Evolutionary conservation across 2,888 invertebrate genomes (phyloP).

Genomic region (Romanomermis culicivorax): DNA sequence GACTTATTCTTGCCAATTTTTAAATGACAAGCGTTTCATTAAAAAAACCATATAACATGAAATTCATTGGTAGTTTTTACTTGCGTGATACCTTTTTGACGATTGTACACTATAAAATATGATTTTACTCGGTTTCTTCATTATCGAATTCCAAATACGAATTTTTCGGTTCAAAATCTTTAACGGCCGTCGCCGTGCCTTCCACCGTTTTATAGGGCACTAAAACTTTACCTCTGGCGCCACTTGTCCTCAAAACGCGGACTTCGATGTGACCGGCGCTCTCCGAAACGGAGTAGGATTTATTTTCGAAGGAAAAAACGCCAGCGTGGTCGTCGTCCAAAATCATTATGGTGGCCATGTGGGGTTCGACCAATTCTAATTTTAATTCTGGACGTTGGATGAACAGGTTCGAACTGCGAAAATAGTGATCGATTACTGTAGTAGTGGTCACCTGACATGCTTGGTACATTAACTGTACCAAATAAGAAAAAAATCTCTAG

Average conservation of each 20-base stretch:
- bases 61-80: too few species aligned
- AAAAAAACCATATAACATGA: too few species aligned
- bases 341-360: conserved; percentile 84
- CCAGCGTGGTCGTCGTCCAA: conserved; percentile 97
- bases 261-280: conserved; percentile 65
- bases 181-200: conserved; percentile 50
- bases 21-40: too few species aligned
- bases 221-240: conserved; percentile 71
- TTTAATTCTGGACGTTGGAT: too few species aligned
- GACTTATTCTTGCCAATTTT: too few species aligned
- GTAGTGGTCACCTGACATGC: not conserved
- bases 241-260: conserved; percentile 59
- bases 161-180: conserved; percentile 55
- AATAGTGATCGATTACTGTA: not conserved
- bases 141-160: conserved; percentile 78
- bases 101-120: not conserved
- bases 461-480: not conserved
- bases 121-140: conserved; percentile 89
- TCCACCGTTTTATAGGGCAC: conserved; percentile 74
- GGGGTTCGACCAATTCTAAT: conserved; percentile 47
- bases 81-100: too few species aligned
- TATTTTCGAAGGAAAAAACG: conserved; percentile 69
- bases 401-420: too few species aligned
- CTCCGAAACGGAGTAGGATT: conserved; percentile 47
- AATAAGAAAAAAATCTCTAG: too few species aligned